phyloP scores from a whole-genome alignment of 2,888 invertebrate genomes.

The Venusia cambrica region DNA sequence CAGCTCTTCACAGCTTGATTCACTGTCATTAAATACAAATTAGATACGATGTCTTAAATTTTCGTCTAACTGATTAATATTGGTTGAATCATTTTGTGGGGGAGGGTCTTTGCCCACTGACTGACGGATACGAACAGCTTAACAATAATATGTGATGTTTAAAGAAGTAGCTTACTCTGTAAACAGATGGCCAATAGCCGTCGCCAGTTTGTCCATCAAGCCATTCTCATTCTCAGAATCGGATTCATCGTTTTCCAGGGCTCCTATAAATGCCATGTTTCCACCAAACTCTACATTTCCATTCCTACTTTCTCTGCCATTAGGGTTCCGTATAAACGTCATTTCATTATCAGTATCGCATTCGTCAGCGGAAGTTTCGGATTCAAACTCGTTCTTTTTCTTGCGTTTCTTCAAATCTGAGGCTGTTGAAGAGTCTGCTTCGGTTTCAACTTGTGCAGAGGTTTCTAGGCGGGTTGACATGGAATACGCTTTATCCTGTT shows the following conservation, averaged over 20 bases:
- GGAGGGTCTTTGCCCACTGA: no score
- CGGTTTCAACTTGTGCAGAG: constrained; percentile 44
- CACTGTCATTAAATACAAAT: constrained; percentile 37
- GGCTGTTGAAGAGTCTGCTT: constrained; percentile 38
- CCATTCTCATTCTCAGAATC: constrained; percentile 88
- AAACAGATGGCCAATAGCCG: constrained; percentile 88
- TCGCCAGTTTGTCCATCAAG: constrained; percentile 85
- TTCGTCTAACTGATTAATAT: no score
- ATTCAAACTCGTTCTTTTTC: constrained; percentile 69
- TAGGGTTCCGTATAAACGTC: constrained; percentile 78
- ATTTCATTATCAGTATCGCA: constrained; percentile 80
- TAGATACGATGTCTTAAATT: no score
- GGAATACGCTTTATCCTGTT: constrained; percentile 80
- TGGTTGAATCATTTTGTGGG: no score
- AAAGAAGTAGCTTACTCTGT: constrained; percentile 86
- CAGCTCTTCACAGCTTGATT: constrained; percentile 66
- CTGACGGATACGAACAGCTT: no score
- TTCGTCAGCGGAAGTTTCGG: constrained; percentile 82
- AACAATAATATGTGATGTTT: no score
- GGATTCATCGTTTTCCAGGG: constrained; percentile 83
- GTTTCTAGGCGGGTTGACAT: constrained; percentile 70
- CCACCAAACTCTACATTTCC: constrained; percentile 62
- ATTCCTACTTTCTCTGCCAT: constrained; percentile 52
- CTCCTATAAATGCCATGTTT: constrained; percentile 73
- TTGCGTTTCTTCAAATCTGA: constrained; percentile 49